Base-by-base conservation (phyloP, 1,140 invertebrate genomes). In the Choristoneura fumiferana region DNA sequence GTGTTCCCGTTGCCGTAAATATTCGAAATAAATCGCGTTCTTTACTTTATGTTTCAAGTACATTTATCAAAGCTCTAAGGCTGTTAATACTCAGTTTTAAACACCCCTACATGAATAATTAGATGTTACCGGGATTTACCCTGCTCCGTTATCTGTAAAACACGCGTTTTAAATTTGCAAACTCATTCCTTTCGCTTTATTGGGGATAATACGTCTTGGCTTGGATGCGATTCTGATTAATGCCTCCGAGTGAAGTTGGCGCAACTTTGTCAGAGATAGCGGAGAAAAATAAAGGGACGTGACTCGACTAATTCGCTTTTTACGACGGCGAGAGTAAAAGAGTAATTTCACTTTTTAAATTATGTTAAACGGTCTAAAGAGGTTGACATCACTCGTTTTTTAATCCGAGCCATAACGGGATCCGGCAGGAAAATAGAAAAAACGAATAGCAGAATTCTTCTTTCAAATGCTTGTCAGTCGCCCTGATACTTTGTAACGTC, bases 101-200 rank as follows among this genome's bases (percentile, higher is more conserved):
- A 80, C 81, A 78, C 76, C 83, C 86, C 80, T 76, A 87, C 84
- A 84, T 85, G 85, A 89, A 87, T 87, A 87, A 89, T 89, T 89
- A 89, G 80, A 76, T 86, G 81, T 87, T 86, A 81, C 71, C 74
- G 62, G 70, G 75, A 78, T 85, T 85, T 81, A 77, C 84, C 66
- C 72, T 63, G 60, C 65, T 57, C 67, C 71, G 62, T 84, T 84
- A 88, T 88, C 85, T 74, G 66, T 75, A 76, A 71, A 81, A 89
- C 86, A 87, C 78, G 86, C 74, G 78, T 81, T 85, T 84, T 76
- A 85, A 88, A 86, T 82, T 84, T 76, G 81, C 82, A 78, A 87
- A 89, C 62, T 89, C 86, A 89, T 89, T 89, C 82, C 84, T 87
- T 80, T 63, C 70, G 68, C 82, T 76, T 85, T 88, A 87, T 88